Base-by-base conservation (phyloP, 2,113 vertebrate genomes). In the Argyrosomus japonicus region DNA sequence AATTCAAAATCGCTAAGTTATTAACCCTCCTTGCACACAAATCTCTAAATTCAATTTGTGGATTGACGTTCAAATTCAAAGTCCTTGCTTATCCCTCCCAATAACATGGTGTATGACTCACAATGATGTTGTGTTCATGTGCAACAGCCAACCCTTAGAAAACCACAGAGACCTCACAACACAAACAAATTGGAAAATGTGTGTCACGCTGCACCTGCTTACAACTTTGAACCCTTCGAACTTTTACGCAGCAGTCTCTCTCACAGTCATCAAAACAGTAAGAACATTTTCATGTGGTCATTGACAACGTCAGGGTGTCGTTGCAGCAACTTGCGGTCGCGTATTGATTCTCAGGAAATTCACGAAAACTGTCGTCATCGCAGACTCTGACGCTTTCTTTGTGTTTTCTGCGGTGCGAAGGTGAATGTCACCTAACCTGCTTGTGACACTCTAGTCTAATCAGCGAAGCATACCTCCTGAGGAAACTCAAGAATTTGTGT, bases 401-500 rank as follows among this genome's bases (percentile, higher is more conserved):
- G 6, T 47, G 18, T 63, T 25, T 18, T 18, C 18, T 10, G 8
- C 18, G 18, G 18, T 10, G 1, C 2, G 1, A 56, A 61, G 62
- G 61, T 86, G 63, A 79, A 81, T 57, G 89, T 71, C 25, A 60
- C 83, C 87, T 60, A 84, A 89, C 83, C 78, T 82, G 87, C 84
- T 86, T 11, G 54, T 75, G 80, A 69, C 80, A 73, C 23, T 70
- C n/a, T 8, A 8, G 2, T 78, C 81, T 70, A 81, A 89, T 91
- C 84, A 73, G 77, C 7, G 75, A 67, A 53, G 89, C 83, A 6
- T 40, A 81, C 83, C 88, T 91, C 86, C 88, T 79, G 81, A 92
- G 91, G 87, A 93, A 93, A 88, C 86, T 77, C n/a, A 84, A 90
- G 92, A 90, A 90, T 93, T 70, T 62, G 75, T 88, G 91, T 84